phyloP scores from a whole-genome alignment of 2,797 vertebrate species.

The Girardinus metallicus region DNA sequence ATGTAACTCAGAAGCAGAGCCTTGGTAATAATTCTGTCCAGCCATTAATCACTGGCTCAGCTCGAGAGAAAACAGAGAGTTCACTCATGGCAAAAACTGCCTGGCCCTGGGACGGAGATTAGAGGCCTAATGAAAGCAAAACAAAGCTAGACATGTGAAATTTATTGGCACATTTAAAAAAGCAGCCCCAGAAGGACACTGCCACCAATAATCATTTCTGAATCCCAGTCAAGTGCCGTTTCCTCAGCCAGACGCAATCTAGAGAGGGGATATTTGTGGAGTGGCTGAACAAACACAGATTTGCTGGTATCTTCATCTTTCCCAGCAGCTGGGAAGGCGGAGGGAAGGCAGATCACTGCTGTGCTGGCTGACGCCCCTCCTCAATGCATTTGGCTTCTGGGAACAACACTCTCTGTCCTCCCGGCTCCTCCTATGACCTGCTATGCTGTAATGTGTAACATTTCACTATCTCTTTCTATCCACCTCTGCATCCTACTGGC shows the following conservation, averaged over 20 bases:
- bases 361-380: conserved; percentile 65
- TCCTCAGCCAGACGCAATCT: conserved; percentile 81
- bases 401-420: conserved; percentile 72
- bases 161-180: conserved; percentile 87
- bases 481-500: conserved; percentile 29
- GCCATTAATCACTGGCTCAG: conserved; percentile 81
- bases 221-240: conserved; percentile 80
- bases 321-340: conserved; percentile 80
- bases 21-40: conserved; percentile 78
- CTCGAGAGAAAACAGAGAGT: conserved; percentile 83
- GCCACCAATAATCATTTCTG: conserved; percentile 83
- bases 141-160: conserved; percentile 88
- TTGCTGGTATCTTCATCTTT: conserved; percentile 86
- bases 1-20: conserved; percentile 72
- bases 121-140: conserved; percentile 87
- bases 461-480: conserved; percentile 40
- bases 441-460: conserved; percentile 38
- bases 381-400: conserved; percentile 72
- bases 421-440: conserved; percentile 71
- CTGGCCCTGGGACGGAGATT: conserved; percentile 82
- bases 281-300: conserved; percentile 90
- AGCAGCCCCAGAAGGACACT: conserved; percentile 81
- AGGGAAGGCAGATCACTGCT: conserved; percentile 68
- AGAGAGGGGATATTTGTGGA: conserved; percentile 86
- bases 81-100: conserved; percentile 77